Evolutionary conservation across 2,888 invertebrate species (phyloP).

Genomic region (Eulithis testata): DNA sequence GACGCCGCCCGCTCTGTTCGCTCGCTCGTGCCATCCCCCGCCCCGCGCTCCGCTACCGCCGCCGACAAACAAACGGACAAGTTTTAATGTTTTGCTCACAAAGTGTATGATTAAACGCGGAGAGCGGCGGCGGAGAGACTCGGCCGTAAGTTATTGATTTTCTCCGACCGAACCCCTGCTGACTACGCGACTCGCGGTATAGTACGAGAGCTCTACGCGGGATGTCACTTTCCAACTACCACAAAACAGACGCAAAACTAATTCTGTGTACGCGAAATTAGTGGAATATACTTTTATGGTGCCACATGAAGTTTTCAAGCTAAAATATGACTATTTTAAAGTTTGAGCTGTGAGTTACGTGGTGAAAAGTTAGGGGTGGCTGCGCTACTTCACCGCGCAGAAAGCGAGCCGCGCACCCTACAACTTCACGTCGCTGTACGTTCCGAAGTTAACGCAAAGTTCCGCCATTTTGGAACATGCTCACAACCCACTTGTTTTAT

Average conservation of each 20-base stretch:
- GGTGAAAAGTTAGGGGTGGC: slow-evolving; percentile 77
- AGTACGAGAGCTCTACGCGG: slow-evolving; percentile 60
- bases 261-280: slow-evolving; percentile 50
- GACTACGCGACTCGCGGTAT: slow-evolving; percentile 75
- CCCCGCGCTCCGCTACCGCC: slow-evolving; percentile 66
- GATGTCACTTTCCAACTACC: slow-evolving; percentile 62
- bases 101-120: slow-evolving; percentile 85
- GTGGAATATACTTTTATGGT: slow-evolving; percentile 55
- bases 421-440: slow-evolving; percentile 84
- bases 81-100: slow-evolving; percentile 85
- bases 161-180: slow-evolving; percentile 81
- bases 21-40: slow-evolving; percentile 51
- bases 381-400: slow-evolving; percentile 69
- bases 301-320: slow-evolving; percentile 54
- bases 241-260: slow-evolving; percentile 56
- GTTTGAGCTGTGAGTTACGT: slow-evolving; percentile 68
- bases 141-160: slow-evolving; percentile 86
- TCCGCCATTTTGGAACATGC: slow-evolving; percentile 86
- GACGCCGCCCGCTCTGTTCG: slow-evolving; percentile 58
- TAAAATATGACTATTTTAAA: slow-evolving; percentile 59
- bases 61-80: slow-evolving; percentile 84
- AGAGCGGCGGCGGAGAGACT: slow-evolving; percentile 84
- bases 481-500: slow-evolving; percentile 86
- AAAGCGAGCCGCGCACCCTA: slow-evolving; percentile 77
- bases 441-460: slow-evolving; percentile 85